phyloP scores from a whole-genome alignment of 2,888 invertebrate species.

The Ormyrus pomaceus region DNA sequence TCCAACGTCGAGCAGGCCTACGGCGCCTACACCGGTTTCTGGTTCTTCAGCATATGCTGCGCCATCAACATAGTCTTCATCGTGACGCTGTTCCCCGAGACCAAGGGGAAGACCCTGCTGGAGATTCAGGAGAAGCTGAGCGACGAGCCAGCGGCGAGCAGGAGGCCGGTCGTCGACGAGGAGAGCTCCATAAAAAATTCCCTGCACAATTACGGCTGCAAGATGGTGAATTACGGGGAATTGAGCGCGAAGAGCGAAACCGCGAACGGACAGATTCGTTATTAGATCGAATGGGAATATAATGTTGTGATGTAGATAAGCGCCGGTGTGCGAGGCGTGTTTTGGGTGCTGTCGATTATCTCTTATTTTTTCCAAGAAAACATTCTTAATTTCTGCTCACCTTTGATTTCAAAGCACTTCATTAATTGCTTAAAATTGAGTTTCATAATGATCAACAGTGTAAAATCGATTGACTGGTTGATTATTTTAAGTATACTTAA shows the following conservation, averaged over 20 bases:
- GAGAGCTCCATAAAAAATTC: slow-evolving; percentile 12
- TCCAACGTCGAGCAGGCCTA: slow-evolving; percentile 77
- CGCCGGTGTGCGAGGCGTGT: no score
- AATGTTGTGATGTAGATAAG: no score
- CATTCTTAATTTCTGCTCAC: no score
- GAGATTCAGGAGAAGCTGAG: slow-evolving; percentile 86
- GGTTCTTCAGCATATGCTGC: slow-evolving; percentile 82
- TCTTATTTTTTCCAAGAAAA: no score
- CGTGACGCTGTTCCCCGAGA: slow-evolving; percentile 86
- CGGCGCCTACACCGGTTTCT: slow-evolving; percentile 83
- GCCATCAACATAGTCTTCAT: slow-evolving; percentile 82
- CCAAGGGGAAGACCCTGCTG: slow-evolving; percentile 89
- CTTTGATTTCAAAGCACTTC: no score
- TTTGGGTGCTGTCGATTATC: no score
- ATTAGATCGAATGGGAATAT: neutral
- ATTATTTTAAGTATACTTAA: no score
- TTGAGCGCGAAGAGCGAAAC: neutral
- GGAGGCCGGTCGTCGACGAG: neutral
- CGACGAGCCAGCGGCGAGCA: slow-evolving; percentile 65
- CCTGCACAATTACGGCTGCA: neutral
- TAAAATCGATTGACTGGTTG: no score
- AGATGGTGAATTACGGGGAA: neutral
- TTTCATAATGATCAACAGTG: no score
- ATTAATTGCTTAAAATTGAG: no score
- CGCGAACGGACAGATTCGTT: neutral